A percentile compares a stretch with the other conserved stretches of the same genome.
phyloP scores from a whole-genome alignment of 2,797 vertebrate genomes.

The Sylvia borin region DNA sequence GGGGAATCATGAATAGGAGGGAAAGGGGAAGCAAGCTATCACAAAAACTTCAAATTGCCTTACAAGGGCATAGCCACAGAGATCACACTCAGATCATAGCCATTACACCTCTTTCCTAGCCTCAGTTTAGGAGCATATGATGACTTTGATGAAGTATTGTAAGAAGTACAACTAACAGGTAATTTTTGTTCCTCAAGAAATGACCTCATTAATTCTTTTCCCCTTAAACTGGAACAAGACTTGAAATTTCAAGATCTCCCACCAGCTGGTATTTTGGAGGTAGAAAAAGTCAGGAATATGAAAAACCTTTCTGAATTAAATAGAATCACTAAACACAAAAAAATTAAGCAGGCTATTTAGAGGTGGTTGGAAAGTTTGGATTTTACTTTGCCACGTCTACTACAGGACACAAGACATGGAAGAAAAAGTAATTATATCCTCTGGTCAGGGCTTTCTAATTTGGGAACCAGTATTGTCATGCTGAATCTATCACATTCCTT shows the following conservation, averaged over 20 bases:
- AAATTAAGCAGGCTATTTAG: background rate
- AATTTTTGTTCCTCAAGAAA: background rate
- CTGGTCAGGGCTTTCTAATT: background rate
- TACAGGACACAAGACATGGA: background rate
- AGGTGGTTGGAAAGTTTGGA: background rate
- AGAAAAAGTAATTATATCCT: background rate
- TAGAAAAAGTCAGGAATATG: background rate
- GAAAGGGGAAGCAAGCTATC: background rate
- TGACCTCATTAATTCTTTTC: background rate
- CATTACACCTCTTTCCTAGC: background rate
- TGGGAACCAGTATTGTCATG: background rate
- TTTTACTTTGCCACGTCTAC: background rate
- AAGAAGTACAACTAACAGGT: background rate
- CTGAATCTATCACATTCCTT: background rate
- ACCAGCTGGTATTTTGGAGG: background rate
- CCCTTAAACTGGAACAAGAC: background rate
- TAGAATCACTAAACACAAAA: background rate
- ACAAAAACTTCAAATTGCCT: background rate
- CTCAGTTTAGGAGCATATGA: background rate
- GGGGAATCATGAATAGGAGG: background rate
- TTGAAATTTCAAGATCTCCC: background rate
- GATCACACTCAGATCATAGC: background rate
- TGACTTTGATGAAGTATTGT: background rate
- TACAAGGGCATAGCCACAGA: background rate
- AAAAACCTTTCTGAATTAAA: background rate